Percentiles rank a stretch among this genome's conserved stretches.
phyloP scores from a whole-genome alignment of 37 sponge, comb jelly and placozoan species.

The Chondrilla cf. caribensis region DNA sequence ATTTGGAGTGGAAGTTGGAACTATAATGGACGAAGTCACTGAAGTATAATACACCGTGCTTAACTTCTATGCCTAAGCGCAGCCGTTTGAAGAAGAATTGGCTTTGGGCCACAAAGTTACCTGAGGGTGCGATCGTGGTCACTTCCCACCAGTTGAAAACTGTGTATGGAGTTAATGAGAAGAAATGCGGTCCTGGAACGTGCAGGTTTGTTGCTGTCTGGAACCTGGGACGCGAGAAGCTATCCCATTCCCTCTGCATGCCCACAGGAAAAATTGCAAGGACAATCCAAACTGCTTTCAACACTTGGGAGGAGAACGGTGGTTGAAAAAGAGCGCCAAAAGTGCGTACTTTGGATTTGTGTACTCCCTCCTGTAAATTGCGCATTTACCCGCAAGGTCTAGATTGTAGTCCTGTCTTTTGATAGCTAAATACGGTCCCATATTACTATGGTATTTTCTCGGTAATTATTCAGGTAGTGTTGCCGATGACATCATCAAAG shows the following conservation, averaged over 20 bases:
- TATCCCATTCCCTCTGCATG: not conserved
- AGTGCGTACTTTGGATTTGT: too few species aligned
- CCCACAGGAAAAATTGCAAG: constrained; percentile 3
- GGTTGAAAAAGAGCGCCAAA: not conserved
- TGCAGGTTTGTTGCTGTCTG: constrained; percentile 7
- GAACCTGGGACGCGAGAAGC: too few species aligned
- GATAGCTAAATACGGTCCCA: too few species aligned
- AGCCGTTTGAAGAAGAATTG: constrained; percentile 8
- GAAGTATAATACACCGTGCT: too few species aligned
- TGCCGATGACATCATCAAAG: constrained; percentile 12
- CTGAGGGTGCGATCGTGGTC: not conserved
- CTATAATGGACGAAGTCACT: too few species aligned
- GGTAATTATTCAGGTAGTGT: not conserved
- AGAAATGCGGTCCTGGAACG: not conserved
- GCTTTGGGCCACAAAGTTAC: not conserved
- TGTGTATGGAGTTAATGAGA: constrained; percentile 7
- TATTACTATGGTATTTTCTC: too few species aligned
- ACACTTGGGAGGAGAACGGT: constrained; percentile 18
- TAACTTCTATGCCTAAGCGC: not conserved
- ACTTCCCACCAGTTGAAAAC: constrained; percentile 6
- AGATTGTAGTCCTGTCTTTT: too few species aligned
- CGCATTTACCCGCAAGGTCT: too few species aligned
- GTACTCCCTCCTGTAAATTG: too few species aligned
- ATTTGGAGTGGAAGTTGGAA: too few species aligned
- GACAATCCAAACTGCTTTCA: constrained; percentile 25